Evolutionary conservation across 2,113 vertebrate species (phyloP), one percentile per base, ranked within the genome.

Genomic region (Zosterops lateralis): DNA sequence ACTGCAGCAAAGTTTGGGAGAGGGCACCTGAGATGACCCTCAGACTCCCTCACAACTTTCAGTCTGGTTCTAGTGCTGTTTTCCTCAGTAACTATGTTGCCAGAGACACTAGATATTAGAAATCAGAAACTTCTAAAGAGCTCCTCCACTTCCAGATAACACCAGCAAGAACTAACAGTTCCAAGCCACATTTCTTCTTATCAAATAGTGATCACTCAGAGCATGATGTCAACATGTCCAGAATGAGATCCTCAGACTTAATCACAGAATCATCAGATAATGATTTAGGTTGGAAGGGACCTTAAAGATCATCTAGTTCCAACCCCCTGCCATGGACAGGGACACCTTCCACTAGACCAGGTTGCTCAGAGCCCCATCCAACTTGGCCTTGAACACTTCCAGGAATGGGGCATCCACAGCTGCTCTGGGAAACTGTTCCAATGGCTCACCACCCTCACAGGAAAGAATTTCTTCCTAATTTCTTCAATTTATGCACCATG

Each of bases 401-500:
- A 60, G 25, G 38, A 6, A 45, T 17, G 28, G 18, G 24, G 32
- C 7, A 73, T 6, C 28, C 51, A 58, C 12, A 73, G 13, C 28
- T 58, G 3, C 60, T 14, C 32, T 28, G 32, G 28, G 18, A 36
- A 74, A 67, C 24, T 29, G 22, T 22, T 32, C 36, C 44, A 51
- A 19, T 8, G 12, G 28, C 32, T 74, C 16, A 38, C 12, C 13
- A 66, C 24, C 10, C 38, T 38, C 77, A 74, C 8, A n/a, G 25
- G 15, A 28, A 51, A 58, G 12, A 38, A n/a, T 66, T 74, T 60
- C n/a, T 73, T 67, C 45, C 45, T 58, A 40, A 29, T 32, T 60
- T 8, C n/a, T 14, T 17, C 17, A 65, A 31, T 60, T 51, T 42
- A n/a, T 2, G 5, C 11, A 45, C n/a, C 42, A 8, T 1, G 3